Base-by-base conservation (phyloP, 2,113 vertebrate species). In the Cebus imitator region DNA sequence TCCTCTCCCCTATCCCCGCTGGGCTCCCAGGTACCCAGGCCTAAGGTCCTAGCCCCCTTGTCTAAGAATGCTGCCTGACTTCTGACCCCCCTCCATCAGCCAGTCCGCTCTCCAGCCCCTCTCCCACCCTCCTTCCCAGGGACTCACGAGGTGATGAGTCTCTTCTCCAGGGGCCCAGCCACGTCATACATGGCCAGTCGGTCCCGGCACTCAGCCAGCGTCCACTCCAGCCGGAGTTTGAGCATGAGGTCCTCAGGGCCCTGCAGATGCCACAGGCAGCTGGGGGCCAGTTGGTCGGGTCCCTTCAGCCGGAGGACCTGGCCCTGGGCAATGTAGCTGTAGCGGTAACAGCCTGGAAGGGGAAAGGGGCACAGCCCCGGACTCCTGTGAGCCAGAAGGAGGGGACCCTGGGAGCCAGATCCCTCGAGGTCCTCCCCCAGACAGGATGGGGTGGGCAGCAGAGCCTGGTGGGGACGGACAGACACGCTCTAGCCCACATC, bases 141-240 rank as follows among this genome's bases (percentile, higher is more conserved):
- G 92, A 99, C 99, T 99, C 99, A 99, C 99, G 99, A 99, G 93
- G 99, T 99, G 98, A 99, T 99, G 95, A 99, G 99, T 16, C 97
- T 98, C 25, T 97, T 96, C 68, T 99, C 99, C 35, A 98, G 93
- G 3, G 99, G 99, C 1, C 98, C 98, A 0, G 99, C 98, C 0
- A 98, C 95, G 0, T 99, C 98, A 1, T 99, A 99, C 98, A 99
- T 98, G 17, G 98, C 98, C 98, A 99, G 98, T 32, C 99, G 98
- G 97, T 99, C 99, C 20, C 99, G 98, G 98, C 99, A 99, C 92
- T 99, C 99, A 0, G 99, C 97, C 64, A 99, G 99, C 16, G 98
- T 99, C 99, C 99, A 99, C 96, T 99, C 99, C 75, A 99, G 98
- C 52, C 73, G 98, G 4, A 99, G 98, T 97, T 99, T 99, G 97